A percentile compares a stretch with the other conserved stretches of the same genome.
Evolutionary conservation across 2,888 invertebrate genomes (phyloP).

Genomic region (Scelioninae gen. 2): DNA sequence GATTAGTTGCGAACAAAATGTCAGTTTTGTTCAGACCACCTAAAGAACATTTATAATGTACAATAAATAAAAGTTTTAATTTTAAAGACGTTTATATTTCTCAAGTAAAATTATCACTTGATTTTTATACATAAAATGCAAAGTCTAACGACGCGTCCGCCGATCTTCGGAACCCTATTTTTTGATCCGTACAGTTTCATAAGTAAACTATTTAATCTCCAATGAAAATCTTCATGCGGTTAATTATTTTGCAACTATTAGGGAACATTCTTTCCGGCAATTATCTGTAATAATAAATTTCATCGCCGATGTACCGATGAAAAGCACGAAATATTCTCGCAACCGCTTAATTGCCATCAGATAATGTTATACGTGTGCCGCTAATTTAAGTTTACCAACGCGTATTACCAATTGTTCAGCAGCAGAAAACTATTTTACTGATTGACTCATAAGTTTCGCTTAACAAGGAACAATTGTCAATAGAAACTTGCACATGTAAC

Average conservation of each 20-base stretch:
- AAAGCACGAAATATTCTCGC: slow-evolving; percentile 34
- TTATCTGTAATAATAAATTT: slow-evolving; percentile 42
- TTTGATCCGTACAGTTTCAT: slow-evolving; percentile 19
- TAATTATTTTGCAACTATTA: slow-evolving; percentile 41
- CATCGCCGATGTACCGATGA: slow-evolving; percentile 10
- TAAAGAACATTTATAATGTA: too few species aligned
- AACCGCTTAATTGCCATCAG: slow-evolving; percentile 28
- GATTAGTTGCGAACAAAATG: too few species aligned
- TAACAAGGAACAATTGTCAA: slow-evolving; percentile 2
- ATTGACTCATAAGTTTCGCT: slow-evolving; percentile 12
- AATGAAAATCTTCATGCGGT: slow-evolving; percentile 34
- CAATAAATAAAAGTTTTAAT: too few species aligned
- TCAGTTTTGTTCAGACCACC: too few species aligned
- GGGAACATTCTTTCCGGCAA: slow-evolving; percentile 30
- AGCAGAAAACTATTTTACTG: slow-evolving; percentile 3
- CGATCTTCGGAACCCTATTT: too few species aligned
- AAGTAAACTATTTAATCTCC: slow-evolving; percentile 28
- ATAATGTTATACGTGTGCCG: slow-evolving; percentile 14
- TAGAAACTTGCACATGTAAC: too few species aligned
- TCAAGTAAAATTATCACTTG: too few species aligned
- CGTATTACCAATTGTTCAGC: slow-evolving; percentile 12
- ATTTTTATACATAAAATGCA: too few species aligned
- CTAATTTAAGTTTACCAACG: slow-evolving; percentile 22
- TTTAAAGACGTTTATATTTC: too few species aligned
- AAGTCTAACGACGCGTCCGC: too few species aligned